Conservation (phyloP, 1,140 invertebrate species). For the Gerris buenoi region DNA sequence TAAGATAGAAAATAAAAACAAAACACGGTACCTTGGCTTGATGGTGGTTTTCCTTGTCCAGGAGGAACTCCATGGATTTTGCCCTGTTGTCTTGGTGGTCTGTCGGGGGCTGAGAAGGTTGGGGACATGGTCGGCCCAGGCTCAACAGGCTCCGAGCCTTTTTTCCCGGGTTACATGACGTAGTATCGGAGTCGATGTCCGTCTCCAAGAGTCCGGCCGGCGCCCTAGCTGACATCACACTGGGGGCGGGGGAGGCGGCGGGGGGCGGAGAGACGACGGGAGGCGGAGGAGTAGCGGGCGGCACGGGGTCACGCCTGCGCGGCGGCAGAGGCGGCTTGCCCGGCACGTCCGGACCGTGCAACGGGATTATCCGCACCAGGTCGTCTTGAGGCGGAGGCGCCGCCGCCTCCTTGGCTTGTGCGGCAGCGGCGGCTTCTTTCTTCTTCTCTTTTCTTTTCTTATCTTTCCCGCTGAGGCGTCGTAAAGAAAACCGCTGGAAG, state of each 20-base stretch:
- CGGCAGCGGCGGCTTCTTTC: conserved; percentile 24
- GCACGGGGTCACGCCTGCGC: conserved; percentile 10
- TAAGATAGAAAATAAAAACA: background rate
- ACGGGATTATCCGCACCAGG: conserved; percentile 29
- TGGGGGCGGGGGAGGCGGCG: conserved; percentile 26
- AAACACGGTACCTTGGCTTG: conserved; percentile 43
- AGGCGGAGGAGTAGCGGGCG: conserved; percentile 12
- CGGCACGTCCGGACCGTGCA: conserved; percentile 30
- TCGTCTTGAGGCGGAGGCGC: conserved; percentile 14
- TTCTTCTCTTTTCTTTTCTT: conserved; percentile 26
- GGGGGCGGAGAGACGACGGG: conserved; percentile 28
- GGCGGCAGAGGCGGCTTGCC: conserved; percentile 20
- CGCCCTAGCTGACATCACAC: conserved; percentile 15
- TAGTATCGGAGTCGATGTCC: conserved; percentile 57
- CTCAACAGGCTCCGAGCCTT: conserved; percentile 63
- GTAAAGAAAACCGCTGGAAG: conserved; percentile 35
- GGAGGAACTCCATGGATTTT: conserved; percentile 84
- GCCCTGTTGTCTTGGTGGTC: conserved; percentile 37
- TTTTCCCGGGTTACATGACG: conserved; percentile 20
- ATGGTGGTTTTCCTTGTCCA: conserved; percentile 73
- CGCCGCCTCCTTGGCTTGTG: conserved; percentile 8
- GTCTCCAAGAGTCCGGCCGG: conserved; percentile 47
- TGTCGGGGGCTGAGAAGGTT: conserved; percentile 21
- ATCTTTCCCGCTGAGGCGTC: conserved; percentile 33
- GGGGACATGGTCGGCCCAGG: conserved; percentile 40